These are phyloP conservation scores for Aotus griseimembra DNA, from an alignment of 2,797 vertebrate genomes.

Conservation along the genomic window DNA sequence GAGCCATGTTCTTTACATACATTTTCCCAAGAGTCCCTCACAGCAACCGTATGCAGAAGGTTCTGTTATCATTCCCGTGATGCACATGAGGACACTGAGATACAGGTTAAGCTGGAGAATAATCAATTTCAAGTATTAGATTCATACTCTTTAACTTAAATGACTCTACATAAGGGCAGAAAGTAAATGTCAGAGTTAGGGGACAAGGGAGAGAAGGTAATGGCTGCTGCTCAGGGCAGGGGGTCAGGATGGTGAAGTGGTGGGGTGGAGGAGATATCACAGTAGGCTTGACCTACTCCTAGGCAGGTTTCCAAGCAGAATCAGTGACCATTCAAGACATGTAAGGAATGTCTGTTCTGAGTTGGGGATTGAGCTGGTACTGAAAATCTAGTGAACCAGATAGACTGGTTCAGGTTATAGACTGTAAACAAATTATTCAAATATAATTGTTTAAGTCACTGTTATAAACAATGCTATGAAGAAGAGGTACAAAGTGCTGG, in stretches of 20 bases:
- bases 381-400: background rate
- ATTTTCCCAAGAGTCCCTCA: background rate
- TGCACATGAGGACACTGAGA: background rate
- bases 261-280: background rate
- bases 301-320: background rate
- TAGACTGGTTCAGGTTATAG: background rate
- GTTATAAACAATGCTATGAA: background rate
- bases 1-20: background rate
- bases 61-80: background rate
- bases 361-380: background rate
- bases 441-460: background rate
- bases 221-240: background rate
- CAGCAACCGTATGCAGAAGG: fast-evolving
- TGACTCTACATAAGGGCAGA: background rate
- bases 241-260: background rate
- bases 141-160: background rate
- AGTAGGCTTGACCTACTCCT: background rate
- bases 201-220: background rate
- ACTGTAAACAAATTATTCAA: background rate
- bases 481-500: background rate
- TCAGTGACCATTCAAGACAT: background rate
- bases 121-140: background rate
- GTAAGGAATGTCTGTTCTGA: background rate
- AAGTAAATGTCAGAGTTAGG: background rate
- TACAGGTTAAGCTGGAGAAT: background rate